These are phyloP conservation scores for Hippocampus kuda DNA, from an alignment of 2,797 vertebrate genomes.

Conservation along the genomic window DNA sequence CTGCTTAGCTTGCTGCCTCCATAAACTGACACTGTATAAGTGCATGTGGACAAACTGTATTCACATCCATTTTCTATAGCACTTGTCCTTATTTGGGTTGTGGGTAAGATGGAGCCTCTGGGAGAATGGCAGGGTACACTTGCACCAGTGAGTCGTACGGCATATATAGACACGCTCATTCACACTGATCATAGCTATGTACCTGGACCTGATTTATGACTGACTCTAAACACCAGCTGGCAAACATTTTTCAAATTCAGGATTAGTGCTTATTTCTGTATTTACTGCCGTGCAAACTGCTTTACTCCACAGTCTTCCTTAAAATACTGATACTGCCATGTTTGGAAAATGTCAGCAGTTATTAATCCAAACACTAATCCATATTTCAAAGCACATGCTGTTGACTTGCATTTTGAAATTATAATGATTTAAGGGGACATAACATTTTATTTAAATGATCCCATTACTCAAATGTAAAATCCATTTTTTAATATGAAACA, in stretches of 20 bases:
- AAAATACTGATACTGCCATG: constrained; percentile 1
- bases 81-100: background rate
- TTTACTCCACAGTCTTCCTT: background rate
- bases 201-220: background rate
- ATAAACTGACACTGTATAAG: no score
- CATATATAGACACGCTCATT: background rate
- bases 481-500: background rate
- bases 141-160: background rate
- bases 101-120: background rate
- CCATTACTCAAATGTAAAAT: background rate
- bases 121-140: background rate
- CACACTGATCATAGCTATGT: background rate
- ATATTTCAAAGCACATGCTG: constrained; percentile 2
- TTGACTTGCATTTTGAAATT: background rate
- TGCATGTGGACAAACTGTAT: no score
- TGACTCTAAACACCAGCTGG: background rate
- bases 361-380: constrained; percentile 1
- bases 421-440: background rate
- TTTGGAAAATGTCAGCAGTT: constrained; percentile 2
- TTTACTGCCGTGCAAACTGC: background rate
- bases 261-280: background rate
- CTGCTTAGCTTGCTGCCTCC: no score
- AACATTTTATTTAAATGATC: background rate
- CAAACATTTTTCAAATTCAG: background rate
- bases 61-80: background rate